phyloP scores from a whole-genome alignment of 2,888 invertebrate genomes.

The Ormia ochracea region DNA sequence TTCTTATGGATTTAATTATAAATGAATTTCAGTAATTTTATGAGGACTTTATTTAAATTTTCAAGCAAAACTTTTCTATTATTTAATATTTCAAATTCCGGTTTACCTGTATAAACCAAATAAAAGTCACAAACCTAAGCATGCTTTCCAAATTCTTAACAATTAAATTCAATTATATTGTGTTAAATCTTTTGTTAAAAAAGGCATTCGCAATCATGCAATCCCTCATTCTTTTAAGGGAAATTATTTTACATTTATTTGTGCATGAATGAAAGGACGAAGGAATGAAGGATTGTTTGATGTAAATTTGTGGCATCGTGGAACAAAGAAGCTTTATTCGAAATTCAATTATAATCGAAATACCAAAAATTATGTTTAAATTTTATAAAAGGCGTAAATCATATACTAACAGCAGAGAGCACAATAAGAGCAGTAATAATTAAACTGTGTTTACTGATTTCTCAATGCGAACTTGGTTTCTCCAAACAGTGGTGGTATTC shows the following conservation, averaged over 20 bases:
- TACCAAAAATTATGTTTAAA: not conserved
- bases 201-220: not conserved
- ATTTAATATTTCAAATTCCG: not conserved
- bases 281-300: too few relatives aligned
- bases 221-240: not conserved
- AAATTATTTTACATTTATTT: not conserved
- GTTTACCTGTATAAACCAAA: not conserved
- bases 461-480: too few relatives aligned
- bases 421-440: not conserved
- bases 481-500: too few relatives aligned
- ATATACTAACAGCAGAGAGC: not conserved
- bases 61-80: not conserved
- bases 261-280: not conserved
- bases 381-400: not conserved
- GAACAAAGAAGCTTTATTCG: conserved; percentile 4
- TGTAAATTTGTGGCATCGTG: too few relatives aligned
- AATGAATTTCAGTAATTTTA: not conserved
- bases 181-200: conserved; percentile 22
- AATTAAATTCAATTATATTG: conserved; percentile 38
- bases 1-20: not conserved
- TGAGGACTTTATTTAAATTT: not conserved
- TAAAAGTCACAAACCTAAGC: conserved; percentile 35
- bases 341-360: conserved; percentile 41
- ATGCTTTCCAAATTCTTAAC: conserved; percentile 7
- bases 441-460: not conserved